phyloP scores from a whole-genome alignment of 2,888 invertebrate species.

The Lutraria lutraria region DNA sequence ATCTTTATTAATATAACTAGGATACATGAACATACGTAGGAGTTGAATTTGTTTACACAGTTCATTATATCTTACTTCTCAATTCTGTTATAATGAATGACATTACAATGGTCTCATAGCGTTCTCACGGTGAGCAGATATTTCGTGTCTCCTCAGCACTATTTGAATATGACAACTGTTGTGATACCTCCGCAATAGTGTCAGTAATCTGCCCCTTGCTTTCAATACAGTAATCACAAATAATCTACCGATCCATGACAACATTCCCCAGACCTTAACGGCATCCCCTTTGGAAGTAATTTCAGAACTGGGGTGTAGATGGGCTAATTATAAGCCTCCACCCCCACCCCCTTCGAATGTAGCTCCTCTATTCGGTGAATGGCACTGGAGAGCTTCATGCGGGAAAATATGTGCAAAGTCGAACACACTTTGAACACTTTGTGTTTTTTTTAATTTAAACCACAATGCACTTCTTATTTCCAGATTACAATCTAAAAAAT shows the following conservation, averaged over 20 bases:
- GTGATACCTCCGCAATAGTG: background rate
- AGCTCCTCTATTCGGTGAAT: too few relatives aligned
- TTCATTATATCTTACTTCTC: background rate
- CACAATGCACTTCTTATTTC: too few relatives aligned
- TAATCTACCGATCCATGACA: background rate
- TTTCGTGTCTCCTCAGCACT: background rate
- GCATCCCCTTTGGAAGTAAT: too few relatives aligned
- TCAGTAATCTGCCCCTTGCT: background rate
- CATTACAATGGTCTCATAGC: background rate
- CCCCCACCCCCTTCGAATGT: too few relatives aligned
- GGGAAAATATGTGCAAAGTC: too few relatives aligned
- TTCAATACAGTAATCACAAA: background rate
- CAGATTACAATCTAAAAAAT: too few relatives aligned
- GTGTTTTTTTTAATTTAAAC: too few relatives aligned
- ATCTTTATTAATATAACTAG: background rate
- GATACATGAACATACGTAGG: background rate
- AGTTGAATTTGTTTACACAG: background rate
- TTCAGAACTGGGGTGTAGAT: too few relatives aligned
- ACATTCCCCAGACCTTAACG: background rate
- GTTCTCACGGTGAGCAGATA: background rate
- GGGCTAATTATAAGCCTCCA: too few relatives aligned
- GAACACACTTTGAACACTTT: too few relatives aligned
- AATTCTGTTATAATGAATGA: background rate
- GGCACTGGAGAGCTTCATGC: too few relatives aligned
- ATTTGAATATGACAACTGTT: background rate